Conservation (phyloP, 2,888 invertebrate genomes). For the Mythimna loreyi region DNA sequence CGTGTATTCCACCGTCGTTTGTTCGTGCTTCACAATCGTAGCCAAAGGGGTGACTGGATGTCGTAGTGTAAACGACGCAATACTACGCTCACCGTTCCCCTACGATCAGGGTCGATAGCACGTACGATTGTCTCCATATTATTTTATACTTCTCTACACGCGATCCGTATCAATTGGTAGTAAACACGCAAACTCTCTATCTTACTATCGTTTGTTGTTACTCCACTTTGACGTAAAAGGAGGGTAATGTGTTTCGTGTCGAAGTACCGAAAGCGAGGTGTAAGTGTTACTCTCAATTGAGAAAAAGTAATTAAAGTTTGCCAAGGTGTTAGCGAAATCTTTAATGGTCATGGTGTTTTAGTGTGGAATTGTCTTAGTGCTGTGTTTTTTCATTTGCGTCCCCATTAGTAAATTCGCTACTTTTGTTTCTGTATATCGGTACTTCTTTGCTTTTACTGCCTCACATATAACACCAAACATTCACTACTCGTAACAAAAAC, state of each 20-base stretch:
- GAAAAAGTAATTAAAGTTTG: conserved; percentile 37
- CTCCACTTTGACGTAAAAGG: conserved; percentile 55
- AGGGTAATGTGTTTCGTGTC: conserved; percentile 58
- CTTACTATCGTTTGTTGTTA: conserved; percentile 56
- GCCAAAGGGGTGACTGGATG: conserved; percentile 10
- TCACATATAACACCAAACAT: no score
- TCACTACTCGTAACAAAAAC: no score
- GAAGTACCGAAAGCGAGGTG: conserved; percentile 49
- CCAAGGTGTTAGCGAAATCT: conserved; percentile 16
- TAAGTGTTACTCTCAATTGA: conserved; percentile 40
- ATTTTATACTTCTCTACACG: conserved; percentile 46
- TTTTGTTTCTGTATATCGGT: not conserved
- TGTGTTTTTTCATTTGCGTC: not conserved
- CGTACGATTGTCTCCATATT: conserved; percentile 46
- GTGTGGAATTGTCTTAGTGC: not conserved
- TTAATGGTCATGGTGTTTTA: not conserved
- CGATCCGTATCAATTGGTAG: conserved; percentile 46
- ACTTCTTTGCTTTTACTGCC: no score
- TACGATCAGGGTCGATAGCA: conserved; percentile 48
- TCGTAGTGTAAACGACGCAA: conserved; percentile 4
- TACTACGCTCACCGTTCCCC: conserved; percentile 23
- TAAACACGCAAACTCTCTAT: conserved; percentile 54
- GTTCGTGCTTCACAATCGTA: not conserved
- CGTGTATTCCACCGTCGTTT: conserved; percentile 1
- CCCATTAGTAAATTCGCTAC: not conserved